Base-by-base conservation (phyloP, 64 coral and sea anemone genomes). In the Porites australiensis region DNA sequence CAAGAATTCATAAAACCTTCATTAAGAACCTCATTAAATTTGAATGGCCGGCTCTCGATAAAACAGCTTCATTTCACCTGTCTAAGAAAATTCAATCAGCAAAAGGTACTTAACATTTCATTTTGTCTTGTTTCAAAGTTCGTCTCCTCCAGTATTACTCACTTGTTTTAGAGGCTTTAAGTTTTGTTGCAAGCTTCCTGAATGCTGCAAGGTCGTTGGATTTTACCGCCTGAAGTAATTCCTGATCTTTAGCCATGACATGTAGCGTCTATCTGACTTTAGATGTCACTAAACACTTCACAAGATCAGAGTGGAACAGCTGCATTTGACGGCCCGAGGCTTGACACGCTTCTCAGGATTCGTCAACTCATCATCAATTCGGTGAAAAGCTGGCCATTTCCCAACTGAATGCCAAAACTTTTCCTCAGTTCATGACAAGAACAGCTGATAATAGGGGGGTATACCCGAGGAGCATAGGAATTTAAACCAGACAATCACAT, bases 221-320 rank as follows among this genome's bases (percentile, higher is more conserved):
- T 71, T 94, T 98, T 16, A 90, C 95, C 51, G 95, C 95, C 64
- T 98, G 92, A n/a, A 98, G 69, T 50, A 98, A 82, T 48, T 98
- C 95, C 12, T 90, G 83, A 61, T 98, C 95, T 88, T 98, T 98
- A 44, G 87, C 92, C 95, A 98, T 98, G 49, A 84, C 44, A 66
- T 69, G 20, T 13, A 68, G 51, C 51, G 62, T 84, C 52, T 68
- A 63, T 84, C 46, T n/a, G 18, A 4, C 77, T 70, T 70, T 13
- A 80, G 67, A 13, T 81, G 66, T 20, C 18, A 27, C 44, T 52
- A 9, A 8, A 53, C 47, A 44, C 58, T 47, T 19, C 27, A 37
- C 27, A 37, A 37, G 27, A 37, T 37, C 27, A 37, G 27, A 37
- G 27, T 37, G 27, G 16, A 68, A 50, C 18, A 64, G 62, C 80